phyloP scores from a whole-genome alignment of 92 coral and sea anemone species.

The Galaxea fascicularis region DNA sequence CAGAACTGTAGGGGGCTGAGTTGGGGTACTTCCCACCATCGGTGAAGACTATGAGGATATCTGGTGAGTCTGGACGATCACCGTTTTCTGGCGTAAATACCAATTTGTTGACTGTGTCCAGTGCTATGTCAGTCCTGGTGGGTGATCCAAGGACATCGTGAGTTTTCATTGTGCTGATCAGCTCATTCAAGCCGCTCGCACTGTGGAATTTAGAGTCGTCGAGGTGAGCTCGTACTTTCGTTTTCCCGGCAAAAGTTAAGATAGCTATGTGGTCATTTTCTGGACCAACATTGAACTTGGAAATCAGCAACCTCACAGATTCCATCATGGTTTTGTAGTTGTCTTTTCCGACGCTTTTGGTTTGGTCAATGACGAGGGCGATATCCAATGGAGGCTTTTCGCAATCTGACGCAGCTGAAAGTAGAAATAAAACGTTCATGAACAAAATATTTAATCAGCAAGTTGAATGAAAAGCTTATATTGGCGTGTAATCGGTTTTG shows the following conservation, averaged over 20 bases:
- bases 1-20: constrained; percentile 7
- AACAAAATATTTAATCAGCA: no score
- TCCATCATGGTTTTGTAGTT: constrained; percentile 38
- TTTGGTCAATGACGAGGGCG: constrained; percentile 17
- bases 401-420: constrained; percentile 15
- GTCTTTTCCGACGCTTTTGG: constrained; percentile 17
- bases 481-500: no score
- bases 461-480: no score
- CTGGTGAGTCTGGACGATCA: constrained; percentile 30
- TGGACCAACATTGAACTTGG: constrained; percentile 23
- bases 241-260: neutral
- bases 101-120: neutral
- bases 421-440: no score
- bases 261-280: constrained; percentile 8
- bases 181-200: neutral
- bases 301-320: constrained; percentile 11
- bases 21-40: constrained; percentile 10
- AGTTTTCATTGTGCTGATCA: constrained; percentile 10
- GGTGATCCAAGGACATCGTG: neutral
- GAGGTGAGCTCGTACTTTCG: constrained; percentile 2
- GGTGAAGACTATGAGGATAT: constrained; percentile 32
- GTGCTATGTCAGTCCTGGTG: constrained; percentile 18
- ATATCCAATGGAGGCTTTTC: constrained; percentile 25
- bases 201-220: neutral
- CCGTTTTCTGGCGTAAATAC: constrained; percentile 21